Base-by-base conservation (phyloP, 1,140 invertebrate genomes). In the Hyles euphorbiae region DNA sequence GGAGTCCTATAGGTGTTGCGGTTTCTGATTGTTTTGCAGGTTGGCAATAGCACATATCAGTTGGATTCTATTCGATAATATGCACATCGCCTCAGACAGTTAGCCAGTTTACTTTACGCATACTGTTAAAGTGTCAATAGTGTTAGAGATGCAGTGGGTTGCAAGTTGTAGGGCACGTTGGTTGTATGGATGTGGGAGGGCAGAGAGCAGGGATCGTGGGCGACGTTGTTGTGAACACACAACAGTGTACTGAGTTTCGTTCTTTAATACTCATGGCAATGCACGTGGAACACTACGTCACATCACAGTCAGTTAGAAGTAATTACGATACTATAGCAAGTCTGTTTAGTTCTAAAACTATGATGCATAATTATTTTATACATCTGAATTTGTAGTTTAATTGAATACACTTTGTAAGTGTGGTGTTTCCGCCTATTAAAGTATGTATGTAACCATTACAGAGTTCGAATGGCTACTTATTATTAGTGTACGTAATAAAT, bases 341-440 rank as follows among this genome's bases (percentile, higher is more conserved):
- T 74, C 69, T 76, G 60, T 76, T 81, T 81, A 79, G 73, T 80
- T 76, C 67, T 78, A 76, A 76, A 75, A 69, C 67, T 61, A 72
- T 67, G 75, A 84, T 86, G 83, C 78, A 84, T 84, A 86, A 84
- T 74, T 64, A 70, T 65, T 80, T 83, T 84, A 80, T 87, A 84
- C 82, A 81, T 84, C 81, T 76, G 76, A 73, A 81, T 78, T 74
- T 74, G 81, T 88, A 88, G 85, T 86, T 84, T 88, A 83, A 88
- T 84, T 87, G 57, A 71, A 40, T 81, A 84, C 83, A 88, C 85
- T 84, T 83, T 81, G 75, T 82, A 85, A 88, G 85, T 88, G 85
- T 86, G 76, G 76, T 77, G 65, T 83, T 75, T 88, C 85, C 85
- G 85, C 85, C 85, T 88, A 88, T 88, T 84, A 84, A 83, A 85